Evolutionary conservation across 2,113 vertebrate genomes (phyloP).

Genomic region (Dendropsophus ebraccatus): DNA sequence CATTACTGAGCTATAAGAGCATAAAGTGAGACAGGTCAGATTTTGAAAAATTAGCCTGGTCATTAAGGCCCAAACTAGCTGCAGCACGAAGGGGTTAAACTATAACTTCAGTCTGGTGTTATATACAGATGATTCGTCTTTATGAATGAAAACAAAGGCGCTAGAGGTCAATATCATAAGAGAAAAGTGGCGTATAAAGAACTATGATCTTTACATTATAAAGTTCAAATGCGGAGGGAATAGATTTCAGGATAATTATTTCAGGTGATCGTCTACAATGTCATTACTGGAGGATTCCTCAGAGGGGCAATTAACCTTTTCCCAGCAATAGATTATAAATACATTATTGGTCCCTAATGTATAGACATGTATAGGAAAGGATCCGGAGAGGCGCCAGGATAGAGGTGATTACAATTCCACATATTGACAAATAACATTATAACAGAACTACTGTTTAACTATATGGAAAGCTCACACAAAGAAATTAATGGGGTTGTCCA

Average conservation of each 20-base stretch:
- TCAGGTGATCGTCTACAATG: neutral
- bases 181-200: neutral
- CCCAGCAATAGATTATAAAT: neutral
- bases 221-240: neutral
- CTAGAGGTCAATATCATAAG: neutral
- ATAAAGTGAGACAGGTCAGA: too few species aligned
- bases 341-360: neutral
- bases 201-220: neutral
- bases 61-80: too few species aligned
- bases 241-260: neutral
- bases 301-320: neutral
- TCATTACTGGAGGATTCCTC: neutral
- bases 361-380: neutral
- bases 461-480: too few species aligned
- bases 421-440: too few species aligned
- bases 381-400: neutral
- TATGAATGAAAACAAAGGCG: neutral
- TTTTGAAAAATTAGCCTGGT: too few species aligned
- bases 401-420: neutral
- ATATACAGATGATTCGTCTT: neutral
- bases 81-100: too few species aligned
- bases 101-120: too few species aligned
- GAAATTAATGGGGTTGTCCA: too few species aligned
- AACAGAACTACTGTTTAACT: too few species aligned
- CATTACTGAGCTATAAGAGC: too few species aligned